Evolutionary conservation across 1,140 invertebrate genomes (phyloP).

Genomic region (Lanistes nyassanus): DNA sequence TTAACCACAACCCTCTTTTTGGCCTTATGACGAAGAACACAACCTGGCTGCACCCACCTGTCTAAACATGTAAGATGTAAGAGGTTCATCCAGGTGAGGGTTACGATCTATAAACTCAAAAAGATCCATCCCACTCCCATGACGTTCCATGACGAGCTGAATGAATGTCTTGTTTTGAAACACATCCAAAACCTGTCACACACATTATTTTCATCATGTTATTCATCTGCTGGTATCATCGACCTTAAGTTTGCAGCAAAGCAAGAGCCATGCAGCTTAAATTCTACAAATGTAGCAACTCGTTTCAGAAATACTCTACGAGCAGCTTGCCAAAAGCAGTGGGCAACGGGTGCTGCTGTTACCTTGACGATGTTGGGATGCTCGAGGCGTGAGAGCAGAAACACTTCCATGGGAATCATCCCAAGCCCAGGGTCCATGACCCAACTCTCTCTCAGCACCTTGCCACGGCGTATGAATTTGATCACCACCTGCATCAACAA

Average conservation of each 20-base stretch:
- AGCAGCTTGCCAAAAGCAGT: too few species aligned
- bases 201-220: conserved; percentile 14
- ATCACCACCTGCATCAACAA: conserved; percentile 72
- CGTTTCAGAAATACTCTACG: too few species aligned
- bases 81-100: conserved; percentile 76
- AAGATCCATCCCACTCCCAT: conserved; percentile 82
- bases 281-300: not conserved
- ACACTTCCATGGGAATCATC: conserved; percentile 76
- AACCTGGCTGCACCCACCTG: conserved; percentile 72
- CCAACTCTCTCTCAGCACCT: conserved; percentile 79
- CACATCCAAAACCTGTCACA: conserved; percentile 75
- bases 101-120: conserved; percentile 83
- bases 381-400: conserved; percentile 73
- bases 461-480: conserved; percentile 79
- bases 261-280: not conserved
- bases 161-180: conserved; percentile 80
- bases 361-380: conserved; percentile 78
- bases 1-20: not conserved
- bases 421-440: conserved; percentile 71
- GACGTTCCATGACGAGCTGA: conserved; percentile 84
- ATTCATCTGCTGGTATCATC: not conserved
- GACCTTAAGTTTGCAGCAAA: not conserved
- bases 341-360: not conserved
- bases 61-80: conserved; percentile 80
- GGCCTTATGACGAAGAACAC: too few species aligned